These are phyloP conservation scores for Pseudomyrmex gracilis DNA, from an alignment of 1,140 invertebrate species.

Conservation along the genomic window DNA sequence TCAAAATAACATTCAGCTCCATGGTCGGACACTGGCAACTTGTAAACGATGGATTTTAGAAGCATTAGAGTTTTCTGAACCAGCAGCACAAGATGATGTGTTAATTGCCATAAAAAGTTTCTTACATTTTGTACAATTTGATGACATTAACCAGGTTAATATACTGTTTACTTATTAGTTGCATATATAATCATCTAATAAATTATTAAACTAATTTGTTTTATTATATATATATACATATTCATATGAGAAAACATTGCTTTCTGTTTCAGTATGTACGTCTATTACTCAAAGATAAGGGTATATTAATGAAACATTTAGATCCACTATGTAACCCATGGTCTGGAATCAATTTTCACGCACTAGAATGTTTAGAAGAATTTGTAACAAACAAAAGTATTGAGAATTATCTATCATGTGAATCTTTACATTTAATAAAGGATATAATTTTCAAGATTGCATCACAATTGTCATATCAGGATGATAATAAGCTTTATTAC, in stretches of 20 bases:
- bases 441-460: slow-evolving; percentile 73
- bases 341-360: slow-evolving; percentile 77
- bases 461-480: slow-evolving; percentile 66
- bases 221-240: no score
- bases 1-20: slow-evolving; percentile 76
- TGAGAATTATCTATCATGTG: slow-evolving; percentile 60
- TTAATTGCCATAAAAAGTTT: slow-evolving; percentile 76
- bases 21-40: slow-evolving; percentile 78
- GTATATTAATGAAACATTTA: slow-evolving; percentile 71
- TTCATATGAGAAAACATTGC: slow-evolving; percentile 25
- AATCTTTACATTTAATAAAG: slow-evolving; percentile 74
- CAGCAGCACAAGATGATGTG: slow-evolving; percentile 67
- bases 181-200: background rate
- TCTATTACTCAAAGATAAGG: slow-evolving; percentile 73
- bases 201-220: slow-evolving; percentile 24
- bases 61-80: slow-evolving; percentile 74
- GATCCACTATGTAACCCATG: slow-evolving; percentile 68
- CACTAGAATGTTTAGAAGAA: slow-evolving; percentile 79
- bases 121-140: slow-evolving; percentile 70
- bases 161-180: slow-evolving; percentile 9
- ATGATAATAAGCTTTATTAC: slow-evolving; percentile 72
- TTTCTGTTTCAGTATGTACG: slow-evolving; percentile 74
- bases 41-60: slow-evolving; percentile 82
- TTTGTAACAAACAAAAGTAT: slow-evolving; percentile 74
- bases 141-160: slow-evolving; percentile 74